Evolutionary conservation across 2,113 vertebrate genomes (phyloP).

Genomic region (Astatotilapia flaviijosephi): DNA sequence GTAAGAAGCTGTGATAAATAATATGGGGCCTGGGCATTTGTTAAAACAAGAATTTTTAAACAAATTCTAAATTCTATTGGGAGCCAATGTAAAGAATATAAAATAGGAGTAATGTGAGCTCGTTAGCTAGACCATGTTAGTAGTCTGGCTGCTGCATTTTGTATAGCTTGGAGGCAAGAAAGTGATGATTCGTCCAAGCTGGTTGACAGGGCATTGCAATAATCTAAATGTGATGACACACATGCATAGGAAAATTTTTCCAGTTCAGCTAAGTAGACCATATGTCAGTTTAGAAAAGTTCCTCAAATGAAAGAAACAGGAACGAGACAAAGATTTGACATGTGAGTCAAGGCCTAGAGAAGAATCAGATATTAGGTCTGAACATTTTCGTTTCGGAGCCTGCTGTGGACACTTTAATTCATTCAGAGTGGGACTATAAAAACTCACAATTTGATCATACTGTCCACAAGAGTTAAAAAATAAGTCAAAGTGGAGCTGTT

Average conservation of each 20-base stretch:
- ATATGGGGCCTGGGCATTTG: neutral
- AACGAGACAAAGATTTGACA: neutral
- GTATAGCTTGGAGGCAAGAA: neutral
- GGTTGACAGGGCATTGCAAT: neutral
- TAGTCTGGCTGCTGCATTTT: neutral
- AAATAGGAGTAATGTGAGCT: neutral
- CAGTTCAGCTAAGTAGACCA: neutral
- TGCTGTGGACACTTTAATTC: neutral
- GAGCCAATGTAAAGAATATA: neutral
- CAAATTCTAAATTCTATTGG: neutral
- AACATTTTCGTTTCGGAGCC: neutral
- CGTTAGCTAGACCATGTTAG: neutral
- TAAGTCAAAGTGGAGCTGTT: neutral
- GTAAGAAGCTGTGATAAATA: neutral
- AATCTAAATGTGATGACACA: neutral
- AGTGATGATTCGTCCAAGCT: neutral
- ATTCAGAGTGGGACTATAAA: neutral
- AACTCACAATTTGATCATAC: neutral
- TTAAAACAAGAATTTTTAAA: neutral
- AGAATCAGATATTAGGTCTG: neutral
- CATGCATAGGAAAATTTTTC: fast-evolving
- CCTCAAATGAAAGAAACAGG: neutral
- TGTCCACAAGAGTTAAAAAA: neutral
- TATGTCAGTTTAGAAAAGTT: neutral
- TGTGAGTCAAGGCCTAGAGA: neutral